Conservation (phyloP, 2,888 invertebrate genomes). For the Tipula confusa region DNA sequence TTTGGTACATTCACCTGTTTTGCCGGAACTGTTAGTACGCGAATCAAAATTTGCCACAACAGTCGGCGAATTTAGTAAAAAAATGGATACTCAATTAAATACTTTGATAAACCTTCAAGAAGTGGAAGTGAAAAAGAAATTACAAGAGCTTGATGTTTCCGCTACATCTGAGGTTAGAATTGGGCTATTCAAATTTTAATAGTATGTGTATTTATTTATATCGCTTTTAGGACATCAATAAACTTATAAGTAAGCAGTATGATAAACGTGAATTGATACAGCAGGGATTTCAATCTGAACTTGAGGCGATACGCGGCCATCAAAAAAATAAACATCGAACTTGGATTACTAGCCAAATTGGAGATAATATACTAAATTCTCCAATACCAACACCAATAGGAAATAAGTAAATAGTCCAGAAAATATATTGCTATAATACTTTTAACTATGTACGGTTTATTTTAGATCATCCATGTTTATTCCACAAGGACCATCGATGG, state of each 20-base stretch:
- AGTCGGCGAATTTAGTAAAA: constrained; percentile 66
- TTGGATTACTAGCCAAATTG: constrained; percentile 65
- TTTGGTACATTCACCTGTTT: constrained; percentile 76
- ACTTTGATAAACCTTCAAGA: constrained; percentile 73
- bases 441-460: neutral
- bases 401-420: constrained; percentile 37
- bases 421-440: constrained; percentile 28
- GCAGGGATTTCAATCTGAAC: constrained; percentile 78
- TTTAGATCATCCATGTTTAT: constrained; percentile 49
- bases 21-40: constrained; percentile 81
- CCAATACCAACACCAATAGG: constrained; percentile 45
- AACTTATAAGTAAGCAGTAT: constrained; percentile 74
- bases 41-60: constrained; percentile 83
- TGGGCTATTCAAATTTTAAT: too few species aligned
- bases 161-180: constrained; percentile 54
- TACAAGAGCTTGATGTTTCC: constrained; percentile 69
- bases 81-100: constrained; percentile 68
- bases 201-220: neutral
- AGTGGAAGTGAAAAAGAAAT: constrained; percentile 82
- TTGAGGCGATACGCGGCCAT: constrained; percentile 77
- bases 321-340: constrained; percentile 83
- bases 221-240: constrained; percentile 63
- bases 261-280: constrained; percentile 79
- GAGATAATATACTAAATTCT: constrained; percentile 45
- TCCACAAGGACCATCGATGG: constrained; percentile 55